phyloP scores from a whole-genome alignment of 2,797 vertebrate genomes.

The Cichlasoma orientale region DNA sequence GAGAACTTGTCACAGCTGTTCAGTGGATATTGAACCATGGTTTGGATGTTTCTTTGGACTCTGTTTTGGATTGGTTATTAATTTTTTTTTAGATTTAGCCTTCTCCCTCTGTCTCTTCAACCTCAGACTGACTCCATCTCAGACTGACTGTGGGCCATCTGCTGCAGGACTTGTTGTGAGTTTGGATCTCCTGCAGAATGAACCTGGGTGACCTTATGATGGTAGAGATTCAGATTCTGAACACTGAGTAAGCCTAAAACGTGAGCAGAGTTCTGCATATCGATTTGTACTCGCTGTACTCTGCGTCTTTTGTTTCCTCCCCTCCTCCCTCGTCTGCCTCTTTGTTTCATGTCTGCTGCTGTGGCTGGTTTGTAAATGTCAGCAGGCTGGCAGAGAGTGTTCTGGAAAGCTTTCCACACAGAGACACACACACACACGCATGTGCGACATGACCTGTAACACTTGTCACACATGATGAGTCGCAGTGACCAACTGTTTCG shows the following conservation, averaged over 20 bases:
- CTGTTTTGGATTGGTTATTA: not conserved
- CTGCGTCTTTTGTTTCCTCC: not conserved
- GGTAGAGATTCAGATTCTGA: not conserved
- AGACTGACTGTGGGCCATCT: not conserved
- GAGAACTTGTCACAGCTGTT: not conserved
- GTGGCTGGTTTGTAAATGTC: constrained; percentile 50
- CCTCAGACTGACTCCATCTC: not conserved
- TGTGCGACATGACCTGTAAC: constrained; percentile 4
- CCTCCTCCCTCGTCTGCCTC: constrained; percentile 3
- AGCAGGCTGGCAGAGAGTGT: not conserved
- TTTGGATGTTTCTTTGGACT: not conserved
- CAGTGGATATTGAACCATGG: not conserved
- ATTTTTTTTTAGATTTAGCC: not conserved
- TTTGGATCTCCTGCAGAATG: not conserved
- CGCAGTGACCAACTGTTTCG: constrained; percentile 39
- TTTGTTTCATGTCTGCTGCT: constrained; percentile 34
- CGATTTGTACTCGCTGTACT: not conserved
- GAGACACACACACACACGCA: constrained; percentile 3
- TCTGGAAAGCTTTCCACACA: constrained; percentile 6
- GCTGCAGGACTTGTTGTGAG: not conserved
- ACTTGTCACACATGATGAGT: constrained; percentile 24
- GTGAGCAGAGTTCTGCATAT: not conserved
- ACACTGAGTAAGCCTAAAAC: not conserved
- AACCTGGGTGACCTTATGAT: not conserved
- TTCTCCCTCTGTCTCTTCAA: not conserved